Base-by-base conservation (phyloP, 1,140 invertebrate species). In the Anastrepha ludens region DNA sequence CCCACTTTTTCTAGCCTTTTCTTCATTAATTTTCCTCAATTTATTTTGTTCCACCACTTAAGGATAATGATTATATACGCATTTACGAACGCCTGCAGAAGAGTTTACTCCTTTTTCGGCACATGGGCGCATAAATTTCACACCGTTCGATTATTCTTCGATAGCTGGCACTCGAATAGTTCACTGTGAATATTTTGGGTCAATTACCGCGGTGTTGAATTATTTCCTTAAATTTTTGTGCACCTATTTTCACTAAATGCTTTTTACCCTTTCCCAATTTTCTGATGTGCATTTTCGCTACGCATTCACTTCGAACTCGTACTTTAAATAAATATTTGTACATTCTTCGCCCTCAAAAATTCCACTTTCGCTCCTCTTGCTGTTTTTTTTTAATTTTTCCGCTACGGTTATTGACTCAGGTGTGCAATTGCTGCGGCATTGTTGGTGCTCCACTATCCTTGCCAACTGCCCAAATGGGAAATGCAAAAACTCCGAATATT, bases 381-480 rank as follows among this genome's bases (percentile, higher is more conserved):
- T 29, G 29, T 8, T 29, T 65, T 65, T 29, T 65, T 65, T 65
- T n/a, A 29, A 2, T n/a, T 62, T n/a, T 8, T 4, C 20, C 20
- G 67, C 67, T 44, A 4, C 67, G 17, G 47, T n/a, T 81, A 81
- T 81, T 81, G 74, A 55, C 74, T 29, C 74, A 81, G 74, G 74
- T 81, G 74, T 29, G 20, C 39, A 81, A 81, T 7, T 39, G 29
- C 5, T 67, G 64, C 29, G 20, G 20, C 0, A 9, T 7, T 20
- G 8, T 47, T 85, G 13, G 8, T 44, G 5, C 11, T 50, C 29
- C 7, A 11, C 29, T 67, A 8, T 55, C 74, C 74, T 55, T 55
- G 47, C 8, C 17, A 81, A 81, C 47, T 55, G 47, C 74, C 74
- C 74, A 81, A 81, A 81, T 81, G 74, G 74, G 74, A 81, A 29